These are phyloP conservation scores for Limonius californicus DNA, from an alignment of 1,140 invertebrate genomes.

Conservation along the genomic window DNA sequence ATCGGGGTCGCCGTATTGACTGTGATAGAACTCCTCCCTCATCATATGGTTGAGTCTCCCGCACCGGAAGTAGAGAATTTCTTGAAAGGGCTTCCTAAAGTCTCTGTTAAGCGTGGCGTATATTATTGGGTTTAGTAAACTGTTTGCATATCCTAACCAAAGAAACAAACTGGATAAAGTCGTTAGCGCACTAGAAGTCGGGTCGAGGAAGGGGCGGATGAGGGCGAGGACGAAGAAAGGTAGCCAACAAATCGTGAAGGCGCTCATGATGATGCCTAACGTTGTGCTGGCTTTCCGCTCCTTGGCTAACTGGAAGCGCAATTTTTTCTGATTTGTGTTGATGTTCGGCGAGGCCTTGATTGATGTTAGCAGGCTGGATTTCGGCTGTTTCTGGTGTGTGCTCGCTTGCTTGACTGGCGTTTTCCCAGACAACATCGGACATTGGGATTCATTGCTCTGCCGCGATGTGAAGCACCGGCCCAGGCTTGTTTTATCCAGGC, in stretches of 20 bases:
- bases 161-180: slow-evolving; percentile 72
- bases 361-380: slow-evolving; percentile 31
- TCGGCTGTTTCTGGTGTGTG: slow-evolving; percentile 35
- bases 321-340: slow-evolving; percentile 63
- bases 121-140: slow-evolving; percentile 88
- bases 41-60: slow-evolving; percentile 86
- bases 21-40: slow-evolving; percentile 88
- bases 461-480: slow-evolving; percentile 60
- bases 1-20: slow-evolving; percentile 80
- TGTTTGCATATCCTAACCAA: slow-evolving; percentile 93
- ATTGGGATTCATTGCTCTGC: slow-evolving; percentile 70
- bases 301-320: slow-evolving; percentile 77
- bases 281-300: slow-evolving; percentile 94
- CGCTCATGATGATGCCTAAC: slow-evolving; percentile 95
- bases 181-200: slow-evolving; percentile 56
- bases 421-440: slow-evolving; percentile 58
- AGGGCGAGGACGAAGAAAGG: slow-evolving; percentile 94
- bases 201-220: slow-evolving; percentile 76
- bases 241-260: slow-evolving; percentile 95
- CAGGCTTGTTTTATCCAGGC: slow-evolving; percentile 54
- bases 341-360: slow-evolving; percentile 50
- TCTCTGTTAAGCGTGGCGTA: slow-evolving; percentile 90
- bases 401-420: slow-evolving; percentile 41
- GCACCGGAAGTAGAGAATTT: slow-evolving; percentile 85
- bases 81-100: slow-evolving; percentile 88